Percentiles rank a stretch among this genome's conserved stretches.
Conservation (phyloP, 2,113 vertebrate species). For the Chionomys nivalis region DNA sequence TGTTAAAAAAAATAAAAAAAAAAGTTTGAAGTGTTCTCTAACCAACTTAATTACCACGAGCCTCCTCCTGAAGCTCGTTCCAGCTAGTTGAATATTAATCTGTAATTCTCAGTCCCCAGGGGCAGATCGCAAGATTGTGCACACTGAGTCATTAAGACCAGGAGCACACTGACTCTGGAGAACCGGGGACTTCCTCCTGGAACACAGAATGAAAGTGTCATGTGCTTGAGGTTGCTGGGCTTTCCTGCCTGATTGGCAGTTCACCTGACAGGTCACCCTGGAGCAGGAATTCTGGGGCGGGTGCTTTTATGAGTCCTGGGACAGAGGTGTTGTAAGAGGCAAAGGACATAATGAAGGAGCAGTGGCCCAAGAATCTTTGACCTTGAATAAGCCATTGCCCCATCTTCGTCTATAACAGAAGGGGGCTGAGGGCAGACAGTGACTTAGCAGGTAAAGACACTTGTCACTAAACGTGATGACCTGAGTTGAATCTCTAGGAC, state of each 20-base stretch:
- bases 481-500: background rate
- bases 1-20: slow-evolving; percentile 9
- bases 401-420: background rate
- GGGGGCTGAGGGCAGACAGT: background rate
- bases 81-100: slow-evolving; percentile 81
- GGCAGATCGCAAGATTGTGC: slow-evolving; percentile 62
- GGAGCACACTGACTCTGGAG: slow-evolving; percentile 59
- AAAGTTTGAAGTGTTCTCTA: slow-evolving; percentile 76
- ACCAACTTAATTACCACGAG: slow-evolving; percentile 77
- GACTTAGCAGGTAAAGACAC: too few species aligned
- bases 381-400: background rate
- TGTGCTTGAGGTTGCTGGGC: background rate
- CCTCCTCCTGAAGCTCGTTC: slow-evolving; percentile 75
- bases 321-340: background rate
- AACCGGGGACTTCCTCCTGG: slow-evolving; percentile 44
- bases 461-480: background rate
- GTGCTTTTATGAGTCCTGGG: background rate
- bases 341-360: background rate
- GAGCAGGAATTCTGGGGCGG: background rate
- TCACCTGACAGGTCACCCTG: background rate
- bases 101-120: slow-evolving; percentile 79
- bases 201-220: background rate
- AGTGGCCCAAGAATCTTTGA: background rate
- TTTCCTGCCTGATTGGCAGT: background rate
- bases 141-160: slow-evolving; percentile 74